Base-by-base conservation (phyloP, 2,888 invertebrate genomes). In the Nesidiocoris tenuis region DNA sequence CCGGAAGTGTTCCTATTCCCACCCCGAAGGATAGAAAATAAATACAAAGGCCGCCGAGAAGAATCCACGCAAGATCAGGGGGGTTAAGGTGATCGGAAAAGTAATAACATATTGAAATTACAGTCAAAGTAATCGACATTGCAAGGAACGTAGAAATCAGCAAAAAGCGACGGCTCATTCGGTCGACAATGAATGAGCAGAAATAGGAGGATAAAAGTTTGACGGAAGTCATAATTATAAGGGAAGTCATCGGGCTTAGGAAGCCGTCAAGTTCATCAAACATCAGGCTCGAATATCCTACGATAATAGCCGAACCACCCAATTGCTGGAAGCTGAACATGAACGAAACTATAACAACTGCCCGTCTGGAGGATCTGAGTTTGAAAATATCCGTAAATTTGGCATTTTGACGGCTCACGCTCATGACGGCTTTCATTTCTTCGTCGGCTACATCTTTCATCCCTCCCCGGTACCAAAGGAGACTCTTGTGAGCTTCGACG, bases 1-100 rank as follows among this genome's bases (percentile, higher is more conserved):
- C 63, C 0, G 72, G 23, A 21, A 72, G 72, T 2, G 72, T 72
- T 16, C 72, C 72, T 1, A 72, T 61, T 0, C 72, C 72, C n/a
- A 72, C 2, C 7, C 61, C 55, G n/a, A 2, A 21, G 18, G 61
- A 18, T 39, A 19, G 5, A 21, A 23, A 39, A 18, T 22, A 72
- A 18, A 61, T 63, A 61, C 72, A 72, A 17, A 72, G 63, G 19
- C 18, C 18, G 5, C 22, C 72, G 7, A 72, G 23, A 0, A 61
- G 72, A 16, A 72, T 16, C 72, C 61, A 61, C 2, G 61, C 7
- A 12, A 12, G 3, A 7, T 3, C 3, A 7, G 39, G 39, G 5
- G 12, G 39, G 12, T 3, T 7, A 12, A 3, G 3, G 39, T 39
- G 3, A 12, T 21, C 0, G 19, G 18, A 16, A 2, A 72, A 2